Percentiles rank a stretch among this genome's conserved stretches.
phyloP scores from a whole-genome alignment of 2,113 vertebrate genomes.

The Ciconia maguari region DNA sequence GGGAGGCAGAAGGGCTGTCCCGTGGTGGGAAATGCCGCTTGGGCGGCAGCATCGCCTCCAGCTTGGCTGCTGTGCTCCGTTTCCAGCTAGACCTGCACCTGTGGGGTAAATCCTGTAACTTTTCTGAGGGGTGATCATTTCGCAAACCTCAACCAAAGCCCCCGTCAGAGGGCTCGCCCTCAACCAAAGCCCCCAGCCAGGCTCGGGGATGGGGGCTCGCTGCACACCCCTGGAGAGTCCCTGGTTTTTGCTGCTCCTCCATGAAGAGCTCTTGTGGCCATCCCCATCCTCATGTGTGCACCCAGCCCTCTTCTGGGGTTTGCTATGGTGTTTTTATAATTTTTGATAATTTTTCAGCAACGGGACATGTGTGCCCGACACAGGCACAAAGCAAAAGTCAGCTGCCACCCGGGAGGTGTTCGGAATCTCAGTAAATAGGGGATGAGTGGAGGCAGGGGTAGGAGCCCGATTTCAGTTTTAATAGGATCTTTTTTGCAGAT shows the following conservation, averaged over 20 bases:
- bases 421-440: background rate
- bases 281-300: background rate
- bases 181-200: background rate
- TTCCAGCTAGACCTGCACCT: background rate
- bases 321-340: accelerated
- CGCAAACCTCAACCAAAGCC: background rate
- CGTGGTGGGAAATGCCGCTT: accelerated
- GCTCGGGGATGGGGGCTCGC: accelerated
- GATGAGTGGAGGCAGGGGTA: background rate
- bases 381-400: background rate
- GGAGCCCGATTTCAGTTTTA: background rate
- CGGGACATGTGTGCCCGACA: accelerated
- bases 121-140: background rate
- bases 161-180: background rate
- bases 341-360: background rate
- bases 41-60: background rate
- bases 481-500: background rate
- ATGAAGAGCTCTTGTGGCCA: accelerated
- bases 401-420: background rate
- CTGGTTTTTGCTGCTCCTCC: background rate
- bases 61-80: background rate
- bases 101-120: background rate
- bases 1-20: background rate
- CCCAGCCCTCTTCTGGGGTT: background rate
- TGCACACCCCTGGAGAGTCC: no score